Evolutionary conservation across 23 tunicate genomes (phyloP), one percentile per base, ranked within the genome.

Genomic region (Corella eumyota): DNA sequence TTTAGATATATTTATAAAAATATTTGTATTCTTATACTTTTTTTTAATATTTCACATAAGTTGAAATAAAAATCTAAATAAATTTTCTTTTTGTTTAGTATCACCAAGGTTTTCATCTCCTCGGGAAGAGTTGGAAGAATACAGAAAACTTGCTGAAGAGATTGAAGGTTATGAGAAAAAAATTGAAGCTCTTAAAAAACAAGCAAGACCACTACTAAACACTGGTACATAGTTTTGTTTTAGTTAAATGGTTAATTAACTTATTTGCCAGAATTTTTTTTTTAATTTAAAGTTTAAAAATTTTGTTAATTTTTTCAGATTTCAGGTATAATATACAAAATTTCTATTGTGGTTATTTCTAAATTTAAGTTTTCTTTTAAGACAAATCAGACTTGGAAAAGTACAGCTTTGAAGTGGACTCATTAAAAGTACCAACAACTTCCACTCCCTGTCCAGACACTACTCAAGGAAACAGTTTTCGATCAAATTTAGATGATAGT

Each of bases 81-180:
- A 40, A 40, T 40, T 15, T 9, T 40, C 48, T 58, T 22, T 58
- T 27, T 22, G 9, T 60, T 2, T 9, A 62, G 68, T 25, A 24
- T 62, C 68, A 6, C 27, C 68, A 15, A 51, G 68, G 1, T 24
- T 35, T 35, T 62, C 68, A 32, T 38, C 68, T 2, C 68, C 68
- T 33, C 58, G 70, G n/a, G 79, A 63, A 29, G 65, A 71, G 52
- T 56, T 71, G 30, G 77, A 71, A 26, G 74, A 76, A 51, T 67
- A 48, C 61, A 30, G 71, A 68, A 76, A 32, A 40, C 26, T 76
- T n/a, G 48, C 73, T 6, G 70, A 62, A 15, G 85, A 78, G 27
- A 52, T 78, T 29, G 64, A 78, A 34, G 49, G 45, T 6, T 78
- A 69, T 36, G 70, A 78, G 45, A 60, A 62, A n/a, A 61, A 78